These are phyloP conservation scores for Argyrosomus japonicus DNA, from an alignment of 2,113 vertebrate genomes.

Conservation along the genomic window DNA sequence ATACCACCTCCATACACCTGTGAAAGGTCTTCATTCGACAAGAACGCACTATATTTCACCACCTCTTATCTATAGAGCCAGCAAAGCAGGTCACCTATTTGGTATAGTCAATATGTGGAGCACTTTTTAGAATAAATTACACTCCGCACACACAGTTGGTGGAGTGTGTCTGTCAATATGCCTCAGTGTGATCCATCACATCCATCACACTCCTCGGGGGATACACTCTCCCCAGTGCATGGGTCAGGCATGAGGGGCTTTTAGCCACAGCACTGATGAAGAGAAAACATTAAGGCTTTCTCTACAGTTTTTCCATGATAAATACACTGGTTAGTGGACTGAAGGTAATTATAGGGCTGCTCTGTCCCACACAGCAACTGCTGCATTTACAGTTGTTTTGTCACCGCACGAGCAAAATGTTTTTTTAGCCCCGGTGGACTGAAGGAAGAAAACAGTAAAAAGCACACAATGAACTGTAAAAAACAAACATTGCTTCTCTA, in stretches of 20 bases:
- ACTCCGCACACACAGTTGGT: slow-evolving; percentile 42
- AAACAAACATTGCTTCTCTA: neutral
- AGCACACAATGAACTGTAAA: slow-evolving; percentile 10
- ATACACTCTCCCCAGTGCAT: slow-evolving; percentile 38
- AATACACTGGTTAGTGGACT: slow-evolving; percentile 57
- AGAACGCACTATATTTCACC: slow-evolving; percentile 36
- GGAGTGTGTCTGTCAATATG: slow-evolving; percentile 70
- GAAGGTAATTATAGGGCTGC: slow-evolving; percentile 57
- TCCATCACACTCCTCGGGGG: slow-evolving; percentile 63
- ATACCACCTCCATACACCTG: slow-evolving; percentile 11
- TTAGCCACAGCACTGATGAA: slow-evolving; percentile 72
- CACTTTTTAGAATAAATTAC: slow-evolving; percentile 65
- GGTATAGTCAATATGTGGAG: slow-evolving; percentile 46
- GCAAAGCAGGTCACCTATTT: slow-evolving; percentile 50
- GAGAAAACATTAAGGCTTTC: slow-evolving; percentile 70
- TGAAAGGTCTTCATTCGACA: slow-evolving; percentile 36
- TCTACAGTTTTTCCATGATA: slow-evolving; percentile 51
- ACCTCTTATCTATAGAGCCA: slow-evolving; percentile 12
- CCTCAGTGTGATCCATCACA: slow-evolving; percentile 66
- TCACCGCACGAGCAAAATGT: slow-evolving; percentile 19
- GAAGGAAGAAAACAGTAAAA: slow-evolving; percentile 13
- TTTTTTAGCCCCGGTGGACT: slow-evolving; percentile 5
- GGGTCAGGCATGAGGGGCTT: slow-evolving; percentile 70
- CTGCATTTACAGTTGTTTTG: slow-evolving; percentile 44
- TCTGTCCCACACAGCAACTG: slow-evolving; percentile 27